Evolutionary conservation across 1,140 invertebrate species (phyloP), one percentile per base, ranked within the genome.

Genomic region (Diachasmimorpha longicaudata): DNA sequence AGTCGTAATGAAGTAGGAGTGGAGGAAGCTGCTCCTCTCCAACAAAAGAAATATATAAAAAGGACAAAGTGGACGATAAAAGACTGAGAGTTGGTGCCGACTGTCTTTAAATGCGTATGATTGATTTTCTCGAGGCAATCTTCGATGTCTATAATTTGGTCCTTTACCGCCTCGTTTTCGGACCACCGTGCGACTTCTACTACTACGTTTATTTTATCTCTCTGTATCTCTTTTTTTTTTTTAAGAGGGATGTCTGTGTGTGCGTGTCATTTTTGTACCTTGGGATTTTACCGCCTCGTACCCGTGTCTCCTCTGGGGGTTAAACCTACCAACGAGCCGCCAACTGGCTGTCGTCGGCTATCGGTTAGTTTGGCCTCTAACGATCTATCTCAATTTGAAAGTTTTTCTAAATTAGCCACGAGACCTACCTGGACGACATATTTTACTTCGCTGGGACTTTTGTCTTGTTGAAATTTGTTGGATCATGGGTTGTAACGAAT

Each of bases 1-100:
- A 83, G 78, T 80, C 78, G 77, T 82, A 82, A 82, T 79, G 80
- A 83, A 82, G 79, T 81, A 80, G 70, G 55, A 68, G 70, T 75
- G 78, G 66, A 78, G 73, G 72, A 42, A 72, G 78, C 42, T 25
- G 52, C 52, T 63, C 58, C 23, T 16, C 58, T 63, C 19, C 58
- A 63, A 63, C 48, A 44, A 75, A 69, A 42, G 52, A 67, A 75
- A 48, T 69, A 48, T 69, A 48, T 44, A 69, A 36, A 70, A 46
- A 70, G 19, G 74, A 70, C 44, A 69, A 69, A 75, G 31, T 44
- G 14, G 67, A 36, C 23, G n/a, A 74, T 23, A 74, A 21, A 66
- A 46, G 31, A 25, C 58, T 63, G 58, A 25, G 58, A 63, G 58
- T 75, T 75, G 48, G 69, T 75, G 67, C 74, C 68, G 74, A 75